phyloP scores from a whole-genome alignment of 2,888 invertebrate species.

The Aradus depressus region DNA sequence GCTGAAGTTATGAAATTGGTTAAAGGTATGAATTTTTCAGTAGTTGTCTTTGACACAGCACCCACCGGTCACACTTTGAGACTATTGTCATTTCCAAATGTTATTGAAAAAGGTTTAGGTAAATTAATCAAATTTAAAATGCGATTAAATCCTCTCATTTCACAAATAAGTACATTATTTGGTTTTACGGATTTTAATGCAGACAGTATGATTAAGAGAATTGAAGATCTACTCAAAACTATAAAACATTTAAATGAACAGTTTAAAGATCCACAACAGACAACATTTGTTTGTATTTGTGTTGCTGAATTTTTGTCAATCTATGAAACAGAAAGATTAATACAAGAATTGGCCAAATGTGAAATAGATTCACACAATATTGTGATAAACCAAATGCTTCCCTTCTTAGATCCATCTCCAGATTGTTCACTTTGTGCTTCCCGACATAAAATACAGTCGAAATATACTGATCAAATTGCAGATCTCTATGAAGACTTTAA shows the following conservation, averaged over 20 bases:
- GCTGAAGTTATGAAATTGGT: conserved; percentile 98
- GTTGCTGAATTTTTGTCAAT: conserved; percentile 97
- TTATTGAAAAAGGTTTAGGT: conserved; percentile 90
- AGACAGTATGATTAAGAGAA: conserved; percentile 79
- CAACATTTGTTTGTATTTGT: conserved; percentile 98
- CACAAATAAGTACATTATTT: conserved; percentile 42
- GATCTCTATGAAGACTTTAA: conserved; percentile 98
- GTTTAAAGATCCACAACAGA: conserved; percentile 92
- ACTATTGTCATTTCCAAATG: conserved; percentile 89
- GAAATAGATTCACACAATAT: conserved; percentile 98
- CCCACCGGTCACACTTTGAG: conserved; percentile 97
- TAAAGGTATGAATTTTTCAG: conserved; percentile 96
- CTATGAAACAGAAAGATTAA: conserved; percentile 94
- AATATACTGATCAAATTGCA: conserved; percentile 91
- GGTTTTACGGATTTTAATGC: conserved; percentile 72
- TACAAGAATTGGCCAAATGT: conserved; percentile 89
- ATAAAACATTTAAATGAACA: conserved; percentile 95
- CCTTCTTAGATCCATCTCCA: conserved; percentile 51
- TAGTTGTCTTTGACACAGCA: conserved; percentile 98
- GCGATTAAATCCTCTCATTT: conserved; percentile 62
- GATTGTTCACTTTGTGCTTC: conserved; percentile 84
- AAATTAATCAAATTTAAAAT: conserved; percentile 85
- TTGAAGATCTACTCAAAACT: conserved; percentile 87
- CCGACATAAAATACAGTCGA: conserved; percentile 79
- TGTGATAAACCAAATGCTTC: conserved; percentile 88